phyloP scores from a whole-genome alignment of 1,140 invertebrate genomes.

The Sinonovacula constricta region DNA sequence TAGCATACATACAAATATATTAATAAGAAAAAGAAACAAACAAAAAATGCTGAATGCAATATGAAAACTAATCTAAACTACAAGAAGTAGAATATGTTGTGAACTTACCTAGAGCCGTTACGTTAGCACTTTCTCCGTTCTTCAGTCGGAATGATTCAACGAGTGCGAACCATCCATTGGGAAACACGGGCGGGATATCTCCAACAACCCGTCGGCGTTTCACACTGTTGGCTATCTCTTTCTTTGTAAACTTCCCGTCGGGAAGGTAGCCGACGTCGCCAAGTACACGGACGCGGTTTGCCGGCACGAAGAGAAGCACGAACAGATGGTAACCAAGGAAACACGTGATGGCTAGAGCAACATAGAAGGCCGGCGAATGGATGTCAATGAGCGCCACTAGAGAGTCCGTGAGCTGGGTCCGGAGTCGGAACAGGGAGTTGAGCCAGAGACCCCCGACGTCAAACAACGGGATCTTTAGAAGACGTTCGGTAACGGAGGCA shows the following conservation, averaged over 20 bases:
- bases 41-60: too few species aligned
- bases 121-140: conserved; percentile 82
- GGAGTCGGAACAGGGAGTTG: conserved; percentile 50
- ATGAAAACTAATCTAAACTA: too few species aligned
- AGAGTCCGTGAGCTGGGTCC: conserved; percentile 18
- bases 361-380: conserved; percentile 54
- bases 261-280: conserved; percentile 79
- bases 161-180: conserved; percentile 93
- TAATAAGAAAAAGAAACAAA: too few species aligned
- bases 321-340: conserved; percentile 55
- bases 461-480: conserved; percentile 61
- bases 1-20: too few species aligned
- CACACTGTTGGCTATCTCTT: conserved; percentile 77
- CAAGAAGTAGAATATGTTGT: not conserved
- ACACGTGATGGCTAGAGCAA: conserved; percentile 30
- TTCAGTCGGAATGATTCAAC: conserved; percentile 85
- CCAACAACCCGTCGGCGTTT: conserved; percentile 80
- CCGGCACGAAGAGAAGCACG: conserved; percentile 62
- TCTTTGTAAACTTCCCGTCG: conserved; percentile 70
- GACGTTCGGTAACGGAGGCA: conserved; percentile 54
- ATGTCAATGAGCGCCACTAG: conserved; percentile 53
- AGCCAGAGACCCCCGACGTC: conserved; percentile 69
- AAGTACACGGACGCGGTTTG: conserved; percentile 72
- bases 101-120: conserved; percentile 84
- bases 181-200: conserved; percentile 85